Evolutionary conservation across 1,140 invertebrate species (phyloP), one percentile per base, ranked within the genome.

Genomic region (Drosophila takahashii): DNA sequence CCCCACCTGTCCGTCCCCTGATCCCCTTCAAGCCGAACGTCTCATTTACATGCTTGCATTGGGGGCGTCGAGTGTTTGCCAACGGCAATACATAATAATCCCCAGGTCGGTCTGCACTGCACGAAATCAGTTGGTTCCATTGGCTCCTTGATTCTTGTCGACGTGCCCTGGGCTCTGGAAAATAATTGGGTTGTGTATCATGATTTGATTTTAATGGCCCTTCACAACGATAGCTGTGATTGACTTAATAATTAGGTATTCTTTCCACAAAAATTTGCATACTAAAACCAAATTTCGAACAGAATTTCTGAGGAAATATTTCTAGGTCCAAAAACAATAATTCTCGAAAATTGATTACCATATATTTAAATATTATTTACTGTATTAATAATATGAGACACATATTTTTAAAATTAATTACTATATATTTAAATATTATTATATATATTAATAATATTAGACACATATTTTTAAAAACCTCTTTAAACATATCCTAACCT

Each of bases 41-140:
- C 71, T 74, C 71, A 74, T 74, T 74, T 74, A 74, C 71, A 74
- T 74, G 71, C 70, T 54, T 32, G 36, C 70, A 51, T 37, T 11
- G 37, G 45, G 47, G 41, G 48, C 29, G 72, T 45, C 32, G 66
- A 75, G 58, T 66, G 74, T 75, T 83, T 75, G 80, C 75, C 80
- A 45, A 44, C 67, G 62, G 79, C 73, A 56, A 50, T 61, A 73
- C 81, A 85, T 77, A 85, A 81, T 83, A 83, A 79, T 74, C 41
- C 37, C 50, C 32, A 18, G 18, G 32, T 50, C 26, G 34, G 34
- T 45, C 26, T 70, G 42, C 66, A 70, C 50, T 70, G 66, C 41
- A 15, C 42, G 34, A 70, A 70, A 57, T 70, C 64, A 10, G 10
- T 32, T 10, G 22, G 22, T 3, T 37, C 18, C 22, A 26, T 53